Evolutionary conservation across 2,888 invertebrate species (phyloP), one percentile per base, ranked within the genome.

Genomic region (Epinotia ramella): DNA sequence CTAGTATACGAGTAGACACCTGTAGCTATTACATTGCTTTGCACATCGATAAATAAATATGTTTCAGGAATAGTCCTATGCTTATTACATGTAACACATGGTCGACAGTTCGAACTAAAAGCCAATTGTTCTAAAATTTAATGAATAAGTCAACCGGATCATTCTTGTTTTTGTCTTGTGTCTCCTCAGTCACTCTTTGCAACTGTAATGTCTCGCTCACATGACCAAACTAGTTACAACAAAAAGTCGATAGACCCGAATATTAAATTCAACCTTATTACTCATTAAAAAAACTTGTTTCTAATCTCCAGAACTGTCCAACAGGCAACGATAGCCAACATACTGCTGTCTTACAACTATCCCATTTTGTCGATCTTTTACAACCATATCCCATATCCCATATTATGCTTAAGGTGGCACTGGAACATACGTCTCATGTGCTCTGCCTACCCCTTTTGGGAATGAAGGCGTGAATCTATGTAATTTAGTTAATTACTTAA

Each of bases 331-430:
- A 4, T 49, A 49, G 49, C 49, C 49, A 49, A 49, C 13, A 49
- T 18, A 18, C 20, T 28, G 24, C 24, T 44, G 24, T 56, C 63
- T 73, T 73, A 73, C 13, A 69, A 64, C 46, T 64, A 49, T 3
- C 24, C 24, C 24, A 28, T 28, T 28, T 28, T 3, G 24, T 28
- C 24, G 24, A 28, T 28, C 24, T 28, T 20, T 20, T 20, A 20
- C 20, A 20, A n/a, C n/a, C n/a, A n/a, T n/a, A n/a, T n/a, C 20
- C 20, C 20, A 28, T 28, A 28, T 28, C 20, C 20, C 20, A 28
- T 28, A 28, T 28, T 28, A 28, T 28, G 24, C 24, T 28, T 28
- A 28, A 28, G 3, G 24, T 28, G 24, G 24, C 24, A 1, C 24
- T 28, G 24, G 1, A 28, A 28, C 24, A 28, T 28, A 28, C 24